Conservation (phyloP, 2,797 vertebrate species). For the Cryptoblepharus egeriae region DNA sequence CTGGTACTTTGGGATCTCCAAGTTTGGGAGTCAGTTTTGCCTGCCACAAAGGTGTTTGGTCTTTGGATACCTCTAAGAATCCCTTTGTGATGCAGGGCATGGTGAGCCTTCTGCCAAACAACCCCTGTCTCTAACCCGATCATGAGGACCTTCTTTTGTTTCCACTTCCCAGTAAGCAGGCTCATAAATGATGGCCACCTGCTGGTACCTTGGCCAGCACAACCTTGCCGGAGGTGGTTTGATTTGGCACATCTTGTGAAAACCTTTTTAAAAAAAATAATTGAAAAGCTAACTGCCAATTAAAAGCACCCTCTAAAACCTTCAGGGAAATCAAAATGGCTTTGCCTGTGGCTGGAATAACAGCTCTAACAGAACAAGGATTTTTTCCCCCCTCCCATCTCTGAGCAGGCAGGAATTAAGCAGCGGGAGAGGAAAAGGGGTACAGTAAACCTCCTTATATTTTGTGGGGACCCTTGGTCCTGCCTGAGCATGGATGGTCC, state of each 20-base stretch:
- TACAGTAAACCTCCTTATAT: neutral
- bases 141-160: neutral
- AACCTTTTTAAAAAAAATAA: neutral
- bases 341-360: neutral
- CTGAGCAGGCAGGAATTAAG: neutral
- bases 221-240: too few relatives aligned
- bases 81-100: too few relatives aligned
- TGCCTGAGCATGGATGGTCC: neutral
- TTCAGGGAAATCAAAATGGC: neutral
- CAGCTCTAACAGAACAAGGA: neutral
- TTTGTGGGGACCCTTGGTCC: neutral
- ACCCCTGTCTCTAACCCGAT: too few relatives aligned
- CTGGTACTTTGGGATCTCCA: too few relatives aligned
- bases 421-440: neutral
- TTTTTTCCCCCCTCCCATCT: neutral
- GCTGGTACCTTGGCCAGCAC: fast-evolving
- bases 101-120: neutral
- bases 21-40: too few relatives aligned
- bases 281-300: neutral
- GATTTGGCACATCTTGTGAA: neutral
- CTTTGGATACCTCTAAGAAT: neutral
- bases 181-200: neutral
- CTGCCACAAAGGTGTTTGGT: neutral
- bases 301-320: neutral
- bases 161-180: neutral